Evolutionary conservation across 2,888 invertebrate genomes (phyloP), one percentile per base, ranked within the genome.

Genomic region (Dichetophora obliterata): DNA sequence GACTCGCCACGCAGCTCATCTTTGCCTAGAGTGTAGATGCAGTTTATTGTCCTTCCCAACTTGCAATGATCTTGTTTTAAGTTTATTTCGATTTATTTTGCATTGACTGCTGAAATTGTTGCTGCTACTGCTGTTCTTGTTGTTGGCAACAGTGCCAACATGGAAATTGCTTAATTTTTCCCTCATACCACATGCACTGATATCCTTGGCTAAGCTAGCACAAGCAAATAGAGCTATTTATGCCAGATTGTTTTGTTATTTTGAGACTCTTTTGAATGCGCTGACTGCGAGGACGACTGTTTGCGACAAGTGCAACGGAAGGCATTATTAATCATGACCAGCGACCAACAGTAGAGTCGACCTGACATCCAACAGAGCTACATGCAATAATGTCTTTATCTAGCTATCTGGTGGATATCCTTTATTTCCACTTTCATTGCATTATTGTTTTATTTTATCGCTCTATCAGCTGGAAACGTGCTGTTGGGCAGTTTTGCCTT

Each of bases 1-100:
- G 5, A 24, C 31, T 16, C 54, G 8, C 22, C n/a, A 9, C 34
- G 1, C 11, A 34, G 11, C 43, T 9, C 43, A 48, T 5, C 48
- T 78, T 78, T n/a, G n/a, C 81, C 83, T 81, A 22, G 34, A 31
- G 43, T 14, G 43, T 1, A 43, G 43, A 43, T 6, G 1, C 11
- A 3, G 72, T 65, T 70, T 77, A 74, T 78, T 76, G 76, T 78
- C 86, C 86, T 85, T 86, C 84, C 82, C 80, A 80, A 81, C 84
- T 84, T 82, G 82, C 86, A 83, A 83, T 84, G 84, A 80, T 81
- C 82, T 82, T 81, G 16, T 77, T 85, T 84, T 83, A 14, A 31
- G 50, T 52, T 52, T n/a, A 52, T 37, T 19, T 22, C 52, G 54
- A 31, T 34, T 68, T 34, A 31, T n/a, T 75, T 76, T 65, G 63